Conservation (phyloP, 2,797 vertebrate species). For the Falco cherrug region DNA sequence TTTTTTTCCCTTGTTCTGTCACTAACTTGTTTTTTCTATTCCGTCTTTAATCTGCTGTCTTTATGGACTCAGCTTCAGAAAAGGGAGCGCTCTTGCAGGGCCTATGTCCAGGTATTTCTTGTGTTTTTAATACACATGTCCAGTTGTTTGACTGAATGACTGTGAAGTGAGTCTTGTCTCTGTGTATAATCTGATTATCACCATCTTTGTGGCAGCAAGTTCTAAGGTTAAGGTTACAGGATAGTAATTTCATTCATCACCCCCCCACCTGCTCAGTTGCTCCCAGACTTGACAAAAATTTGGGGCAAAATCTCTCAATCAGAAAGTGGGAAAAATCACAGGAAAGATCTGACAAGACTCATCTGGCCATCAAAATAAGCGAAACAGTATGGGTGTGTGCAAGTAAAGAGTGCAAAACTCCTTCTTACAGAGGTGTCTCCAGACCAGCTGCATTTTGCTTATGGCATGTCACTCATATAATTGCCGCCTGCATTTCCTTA, state of each 20-base stretch:
- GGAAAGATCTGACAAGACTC: background rate
- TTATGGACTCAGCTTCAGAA: slow-evolving; percentile 96
- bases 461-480: background rate
- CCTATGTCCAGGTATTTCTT: slow-evolving; percentile 97
- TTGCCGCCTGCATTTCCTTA: background rate
- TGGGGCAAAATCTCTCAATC: background rate
- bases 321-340: background rate
- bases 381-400: background rate
- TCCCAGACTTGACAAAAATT: background rate
- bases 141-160: slow-evolving; percentile 67
- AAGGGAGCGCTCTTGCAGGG: slow-evolving; percentile 98
- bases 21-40: slow-evolving; percentile 80
- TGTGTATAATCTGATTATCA: slow-evolving; percentile 11
- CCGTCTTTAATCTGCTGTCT: slow-evolving; percentile 80
- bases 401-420: background rate
- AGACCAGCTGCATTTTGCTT: background rate
- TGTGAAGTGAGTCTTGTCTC: slow-evolving; percentile 55
- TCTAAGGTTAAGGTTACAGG: slow-evolving; percentile 61
- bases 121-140: slow-evolving; percentile 71
- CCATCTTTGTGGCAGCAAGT: slow-evolving; percentile 19
- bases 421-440: background rate
- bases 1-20: slow-evolving; percentile 68
- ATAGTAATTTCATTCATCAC: background rate
- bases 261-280: background rate
- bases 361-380: background rate